Percentiles rank a stretch among this genome's conserved stretches.
These are phyloP conservation scores for Esox masquinongy DNA, from an alignment of 2,797 vertebrate genomes.

Conservation along the genomic window DNA sequence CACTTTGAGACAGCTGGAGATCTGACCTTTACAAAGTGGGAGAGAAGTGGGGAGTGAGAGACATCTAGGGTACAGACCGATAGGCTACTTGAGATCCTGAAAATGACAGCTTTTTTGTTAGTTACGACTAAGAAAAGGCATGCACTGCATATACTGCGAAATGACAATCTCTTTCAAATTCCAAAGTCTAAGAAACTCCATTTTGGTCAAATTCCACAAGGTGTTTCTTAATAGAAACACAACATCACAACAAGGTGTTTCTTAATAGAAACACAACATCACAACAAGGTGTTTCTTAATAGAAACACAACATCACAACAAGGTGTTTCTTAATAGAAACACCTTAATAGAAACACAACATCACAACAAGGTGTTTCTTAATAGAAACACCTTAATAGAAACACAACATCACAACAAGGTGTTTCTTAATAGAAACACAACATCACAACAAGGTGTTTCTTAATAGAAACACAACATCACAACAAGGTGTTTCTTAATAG, in stretches of 20 bases:
- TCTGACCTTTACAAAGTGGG: slow-evolving; percentile 20
- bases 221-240: not conserved
- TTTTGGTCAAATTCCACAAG: not conserved
- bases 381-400: no score
- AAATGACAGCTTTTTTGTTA: not conserved
- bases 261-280: no score
- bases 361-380: no score
- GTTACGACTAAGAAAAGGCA: not conserved
- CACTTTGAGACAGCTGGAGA: slow-evolving; percentile 15
- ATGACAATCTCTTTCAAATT: not conserved
- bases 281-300: no score
- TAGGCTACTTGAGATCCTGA: not conserved
- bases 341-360: no score
- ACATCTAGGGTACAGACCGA: not conserved
- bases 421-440: no score
- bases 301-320: no score
- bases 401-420: no score
- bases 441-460: not conserved
- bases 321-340: no score
- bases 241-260: no score
- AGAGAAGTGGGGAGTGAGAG: slow-evolving; percentile 3
- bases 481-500: not conserved
- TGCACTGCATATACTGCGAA: not conserved
- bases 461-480: no score
- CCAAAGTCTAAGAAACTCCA: not conserved